These are phyloP conservation scores for Torymus texanus DNA, from an alignment of 2,888 invertebrate genomes.

Conservation along the genomic window DNA sequence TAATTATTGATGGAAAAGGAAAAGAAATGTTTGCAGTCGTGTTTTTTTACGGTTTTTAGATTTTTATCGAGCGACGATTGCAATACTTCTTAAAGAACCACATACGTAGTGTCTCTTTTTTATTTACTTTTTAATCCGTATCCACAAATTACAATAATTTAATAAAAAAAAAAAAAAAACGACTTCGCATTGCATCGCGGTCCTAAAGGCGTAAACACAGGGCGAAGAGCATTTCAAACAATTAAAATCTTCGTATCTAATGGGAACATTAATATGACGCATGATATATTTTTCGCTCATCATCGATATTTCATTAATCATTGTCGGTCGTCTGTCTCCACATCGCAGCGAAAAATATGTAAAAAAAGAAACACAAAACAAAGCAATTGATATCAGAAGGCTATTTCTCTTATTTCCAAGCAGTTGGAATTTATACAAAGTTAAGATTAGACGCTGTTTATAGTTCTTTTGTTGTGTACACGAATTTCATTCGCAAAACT, in stretches of 20 bases:
- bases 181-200: slow-evolving; percentile 31
- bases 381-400: slow-evolving; percentile 6
- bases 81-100: slow-evolving; percentile 38
- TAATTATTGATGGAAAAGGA: slow-evolving; percentile 37
- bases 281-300: slow-evolving; percentile 45
- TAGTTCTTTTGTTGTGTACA: slow-evolving; percentile 30
- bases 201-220: slow-evolving; percentile 23
- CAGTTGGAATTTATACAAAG: slow-evolving; percentile 36
- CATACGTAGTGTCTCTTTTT: slow-evolving; percentile 29
- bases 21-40: slow-evolving; percentile 37
- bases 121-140: slow-evolving; percentile 36
- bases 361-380: slow-evolving; percentile 26
- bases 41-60: slow-evolving; percentile 8
- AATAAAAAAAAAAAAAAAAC: slow-evolving; percentile 40
- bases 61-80: slow-evolving; percentile 31
- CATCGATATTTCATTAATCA: slow-evolving; percentile 37
- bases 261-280: slow-evolving; percentile 48
- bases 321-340: slow-evolving; percentile 37
- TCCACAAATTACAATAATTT: slow-evolving; percentile 52
- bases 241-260: slow-evolving; percentile 50
- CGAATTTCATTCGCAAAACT: slow-evolving; percentile 41
- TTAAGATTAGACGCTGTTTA: slow-evolving; percentile 3
- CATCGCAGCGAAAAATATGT: slow-evolving; percentile 23
- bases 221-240: slow-evolving; percentile 29
- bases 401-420: not conserved